Percentiles rank a stretch among this genome's conserved stretches.
These are phyloP conservation scores for Microchirus variegatus DNA, from an alignment of 2,797 vertebrate genomes.

Conservation along the genomic window DNA sequence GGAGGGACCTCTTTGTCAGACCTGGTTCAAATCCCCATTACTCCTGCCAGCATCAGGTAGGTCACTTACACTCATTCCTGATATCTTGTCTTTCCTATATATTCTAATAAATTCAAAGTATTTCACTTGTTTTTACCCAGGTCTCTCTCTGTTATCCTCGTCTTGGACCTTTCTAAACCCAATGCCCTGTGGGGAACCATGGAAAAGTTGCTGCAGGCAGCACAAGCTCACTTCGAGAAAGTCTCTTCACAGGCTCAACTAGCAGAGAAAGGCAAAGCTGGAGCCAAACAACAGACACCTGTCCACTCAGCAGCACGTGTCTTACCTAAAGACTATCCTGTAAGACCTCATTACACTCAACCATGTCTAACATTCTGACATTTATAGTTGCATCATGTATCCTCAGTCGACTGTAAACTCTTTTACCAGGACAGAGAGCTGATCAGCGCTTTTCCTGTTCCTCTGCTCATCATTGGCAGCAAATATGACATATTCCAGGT, in stretches of 20 bases:
- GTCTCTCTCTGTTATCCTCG: conserved; percentile 87
- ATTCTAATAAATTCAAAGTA: neutral
- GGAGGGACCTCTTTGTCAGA: conserved; percentile 92
- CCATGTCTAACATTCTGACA: neutral
- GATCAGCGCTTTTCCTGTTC: conserved; percentile 91
- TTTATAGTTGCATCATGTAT: neutral
- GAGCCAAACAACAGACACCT: conserved; percentile 71
- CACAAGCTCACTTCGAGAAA: conserved; percentile 85
- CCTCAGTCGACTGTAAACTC: conserved; percentile 15
- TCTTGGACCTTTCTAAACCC: conserved; percentile 93
- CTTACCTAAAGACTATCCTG: conserved; percentile 91
- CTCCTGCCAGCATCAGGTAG: conserved; percentile 83
- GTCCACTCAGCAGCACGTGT: conserved; percentile 73
- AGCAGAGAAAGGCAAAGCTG: conserved; percentile 75
- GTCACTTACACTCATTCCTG: conserved; percentile 14
- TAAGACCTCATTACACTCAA: conserved; percentile 66
- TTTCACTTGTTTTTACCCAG: conserved; percentile 68
- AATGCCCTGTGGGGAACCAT: conserved; percentile 88
- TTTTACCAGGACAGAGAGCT: conserved; percentile 91
- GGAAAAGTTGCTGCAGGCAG: conserved; percentile 88
- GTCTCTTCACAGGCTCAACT: conserved; percentile 78
- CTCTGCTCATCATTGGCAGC: conserved; percentile 93
- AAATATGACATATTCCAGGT: conserved; percentile 98
- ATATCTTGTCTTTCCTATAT: neutral
- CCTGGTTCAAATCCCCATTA: conserved; percentile 90